phyloP scores from a whole-genome alignment of 1,140 invertebrate species.

The Gryon sp. region DNA sequence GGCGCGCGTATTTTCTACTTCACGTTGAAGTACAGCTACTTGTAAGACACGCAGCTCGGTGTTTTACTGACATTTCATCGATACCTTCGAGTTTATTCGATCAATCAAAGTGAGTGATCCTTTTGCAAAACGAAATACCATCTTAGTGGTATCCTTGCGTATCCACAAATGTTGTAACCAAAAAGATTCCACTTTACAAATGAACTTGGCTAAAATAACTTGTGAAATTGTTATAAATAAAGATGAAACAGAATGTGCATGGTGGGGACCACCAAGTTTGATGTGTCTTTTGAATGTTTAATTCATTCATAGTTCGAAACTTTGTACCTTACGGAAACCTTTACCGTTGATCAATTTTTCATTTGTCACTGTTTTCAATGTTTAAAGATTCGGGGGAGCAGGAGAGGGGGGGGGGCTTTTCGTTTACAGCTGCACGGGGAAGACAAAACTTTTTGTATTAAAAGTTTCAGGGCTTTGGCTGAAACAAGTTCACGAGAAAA shows the following conservation, averaged over 20 bases:
- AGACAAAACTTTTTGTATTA: too few relatives aligned
- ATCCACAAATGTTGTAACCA: too few relatives aligned
- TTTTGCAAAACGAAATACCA: slow-evolving; percentile 57
- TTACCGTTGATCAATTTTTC: slow-evolving; percentile 25
- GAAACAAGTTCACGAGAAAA: slow-evolving; percentile 10
- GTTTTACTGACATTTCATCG: slow-evolving; percentile 55
- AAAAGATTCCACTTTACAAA: too few relatives aligned
- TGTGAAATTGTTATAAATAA: slow-evolving; percentile 29
- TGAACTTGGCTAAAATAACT: slow-evolving; percentile 18
- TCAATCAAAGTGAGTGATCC: slow-evolving; percentile 64
- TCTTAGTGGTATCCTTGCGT: too few relatives aligned
- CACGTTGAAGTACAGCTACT: slow-evolving; percentile 49
- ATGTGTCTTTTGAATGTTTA: slow-evolving; percentile 10
- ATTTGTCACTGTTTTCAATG: slow-evolving; percentile 14
- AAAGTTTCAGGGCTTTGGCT: too few relatives aligned
- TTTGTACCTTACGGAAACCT: neutral
- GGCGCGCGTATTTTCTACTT: slow-evolving; percentile 1
- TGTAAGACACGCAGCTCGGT: slow-evolving; percentile 45
- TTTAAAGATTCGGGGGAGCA: too few relatives aligned
- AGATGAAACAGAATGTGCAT: neutral
- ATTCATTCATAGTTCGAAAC: slow-evolving; percentile 22
- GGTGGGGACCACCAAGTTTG: too few relatives aligned
- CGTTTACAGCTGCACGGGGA: too few relatives aligned
- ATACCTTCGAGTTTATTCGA: slow-evolving; percentile 62
- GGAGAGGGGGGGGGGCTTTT: too few relatives aligned